Evolutionary conservation across 37 sponge, comb jelly and placozoan genomes (phyloP).

Genomic region (Eunapius fragilis): DNA sequence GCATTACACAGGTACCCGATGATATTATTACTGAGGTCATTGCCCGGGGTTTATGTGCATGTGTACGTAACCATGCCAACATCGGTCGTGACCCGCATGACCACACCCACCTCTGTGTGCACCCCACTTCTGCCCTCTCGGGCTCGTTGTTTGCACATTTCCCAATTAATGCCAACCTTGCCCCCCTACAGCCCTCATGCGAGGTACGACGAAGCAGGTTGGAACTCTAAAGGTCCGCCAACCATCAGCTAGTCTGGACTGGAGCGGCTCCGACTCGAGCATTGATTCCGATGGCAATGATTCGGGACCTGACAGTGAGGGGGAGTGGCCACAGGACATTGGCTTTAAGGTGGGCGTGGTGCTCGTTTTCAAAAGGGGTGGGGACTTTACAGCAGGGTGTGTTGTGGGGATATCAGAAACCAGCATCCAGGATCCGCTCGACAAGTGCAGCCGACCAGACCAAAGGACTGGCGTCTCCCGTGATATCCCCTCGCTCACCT

Average conservation of each 20-base stretch:
- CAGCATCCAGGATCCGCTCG: too few species aligned
- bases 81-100: too few species aligned
- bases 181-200: conserved; percentile 9
- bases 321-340: conserved; percentile 35
- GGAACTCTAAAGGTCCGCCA: neutral
- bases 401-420: too few species aligned
- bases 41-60: neutral
- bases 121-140: neutral
- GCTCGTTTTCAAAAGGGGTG: too few species aligned
- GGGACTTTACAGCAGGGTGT: too few species aligned
- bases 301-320: neutral
- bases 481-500: too few species aligned
- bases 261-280: conserved; percentile 59
- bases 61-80: neutral
- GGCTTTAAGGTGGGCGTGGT: conserved; percentile 26
- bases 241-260: conserved; percentile 13
- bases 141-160: neutral
- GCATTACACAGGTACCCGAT: too few species aligned
- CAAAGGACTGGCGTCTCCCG: too few species aligned
- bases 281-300: conserved; percentile 18
- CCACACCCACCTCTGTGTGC: neutral
- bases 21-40: too few species aligned
- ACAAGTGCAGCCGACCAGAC: too few species aligned
- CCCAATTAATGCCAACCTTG: neutral
- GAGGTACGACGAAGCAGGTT: conserved; percentile 21